A percentile compares a stretch with the other conserved stretches of the same genome.
Conservation (phyloP, 2,113 vertebrate genomes). For the Lamprologus lemairii region DNA sequence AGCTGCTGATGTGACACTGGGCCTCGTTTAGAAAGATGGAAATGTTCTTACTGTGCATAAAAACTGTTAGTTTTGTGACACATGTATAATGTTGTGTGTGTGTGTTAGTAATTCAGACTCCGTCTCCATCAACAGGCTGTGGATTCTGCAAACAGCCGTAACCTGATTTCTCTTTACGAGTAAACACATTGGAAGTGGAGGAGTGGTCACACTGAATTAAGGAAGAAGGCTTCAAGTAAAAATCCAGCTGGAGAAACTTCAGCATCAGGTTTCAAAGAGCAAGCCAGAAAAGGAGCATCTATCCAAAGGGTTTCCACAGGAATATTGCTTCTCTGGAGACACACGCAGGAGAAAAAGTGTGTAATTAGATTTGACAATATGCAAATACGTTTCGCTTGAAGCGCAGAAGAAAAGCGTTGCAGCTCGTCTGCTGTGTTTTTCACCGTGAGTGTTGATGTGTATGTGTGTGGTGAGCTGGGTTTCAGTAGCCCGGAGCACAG, state of each 20-base stretch:
- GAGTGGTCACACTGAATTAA: background rate
- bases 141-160: background rate
- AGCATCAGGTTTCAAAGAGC: background rate
- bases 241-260: background rate
- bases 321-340: background rate
- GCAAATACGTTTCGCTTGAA: background rate
- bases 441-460: background rate
- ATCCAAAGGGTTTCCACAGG: background rate
- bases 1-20: background rate
- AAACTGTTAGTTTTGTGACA: background rate
- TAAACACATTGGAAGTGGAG: background rate
- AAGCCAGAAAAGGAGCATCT: background rate
- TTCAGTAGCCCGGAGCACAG: background rate
- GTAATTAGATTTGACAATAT: background rate
- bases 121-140: background rate
- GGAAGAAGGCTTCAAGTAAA: background rate
- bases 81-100: background rate
- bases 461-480: background rate
- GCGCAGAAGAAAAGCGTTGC: background rate
- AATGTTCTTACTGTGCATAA: background rate
- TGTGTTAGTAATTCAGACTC: background rate
- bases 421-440: background rate
- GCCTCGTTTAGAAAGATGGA: background rate
- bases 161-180: background rate
- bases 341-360: background rate